Evolutionary conservation across 2,113 vertebrate species (phyloP), one percentile per base, ranked within the genome.

Genomic region (Mus pahari): DNA sequence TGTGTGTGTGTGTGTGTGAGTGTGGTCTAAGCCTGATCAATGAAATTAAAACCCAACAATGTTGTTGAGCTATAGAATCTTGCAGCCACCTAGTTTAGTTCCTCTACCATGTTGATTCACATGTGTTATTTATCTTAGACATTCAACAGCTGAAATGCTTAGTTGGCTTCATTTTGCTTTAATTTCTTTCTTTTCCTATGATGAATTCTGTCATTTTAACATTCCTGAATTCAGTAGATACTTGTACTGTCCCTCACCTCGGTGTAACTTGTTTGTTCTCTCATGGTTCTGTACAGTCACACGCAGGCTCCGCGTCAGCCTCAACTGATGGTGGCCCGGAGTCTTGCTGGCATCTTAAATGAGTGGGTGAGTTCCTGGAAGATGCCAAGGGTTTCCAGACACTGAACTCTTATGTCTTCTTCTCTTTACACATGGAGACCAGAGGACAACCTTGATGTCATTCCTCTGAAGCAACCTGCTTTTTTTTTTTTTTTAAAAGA

Each of bases 1-100:
- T 7, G 20, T 60, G 58, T 22, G 1, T 5, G 66, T 10, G 0
- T 24, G 31, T 33, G 8, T 3, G 12, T n/a, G 3, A 8, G 0
- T 16, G 5, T 3, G 3, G 33, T 73, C 66, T 81, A 58, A 33
- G 33, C 48, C 66, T 78, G 68, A 73, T 42, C 39, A n/a, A 28
- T 2, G 48, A n/a, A 75, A 62, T 78, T 11, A 31, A 50, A 89
- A n/a, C 31, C 64, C 31, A 22, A 1, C n/a, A 73, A 45, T 12
- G n/a, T 26, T 12, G n/a, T 26, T 82, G 78, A 81, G 81, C 10
- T 0, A 5, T 31, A 84, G 71, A 75, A 28, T 78, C 31, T 33
- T 13, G 22, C 2, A 28, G 48, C 22, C n/a, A 13, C 33, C 66
- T 70, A 50, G 58, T 20, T 78, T 24, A 3, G 20, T 11, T 48